Evolutionary conservation across 2,113 vertebrate genomes (phyloP).

Genomic region (Bubo blakistoni): DNA sequence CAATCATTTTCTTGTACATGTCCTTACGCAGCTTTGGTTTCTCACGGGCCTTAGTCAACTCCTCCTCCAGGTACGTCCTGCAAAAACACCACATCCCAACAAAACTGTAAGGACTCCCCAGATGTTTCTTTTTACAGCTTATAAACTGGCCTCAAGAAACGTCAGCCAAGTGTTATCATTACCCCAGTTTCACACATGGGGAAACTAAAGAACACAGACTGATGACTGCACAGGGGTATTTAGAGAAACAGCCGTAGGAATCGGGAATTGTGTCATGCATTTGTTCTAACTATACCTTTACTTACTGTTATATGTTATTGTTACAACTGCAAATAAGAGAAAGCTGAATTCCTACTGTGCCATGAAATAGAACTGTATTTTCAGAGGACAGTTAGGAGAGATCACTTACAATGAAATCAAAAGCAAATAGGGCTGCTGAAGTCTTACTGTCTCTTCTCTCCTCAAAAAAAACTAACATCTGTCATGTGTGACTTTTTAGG

Average conservation of each 20-base stretch:
- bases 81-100: constrained; percentile 1
- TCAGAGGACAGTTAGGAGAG: not conserved
- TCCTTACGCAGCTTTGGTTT: constrained; percentile 91
- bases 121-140: not conserved
- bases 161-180: not conserved
- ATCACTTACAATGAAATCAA: not conserved
- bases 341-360: not conserved
- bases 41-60: constrained; percentile 89
- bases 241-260: not conserved
- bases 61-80: constrained; percentile 96
- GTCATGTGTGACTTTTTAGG: not conserved
- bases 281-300: not conserved
- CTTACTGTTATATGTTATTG: not conserved
- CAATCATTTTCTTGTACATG: constrained; percentile 97
- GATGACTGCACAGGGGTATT: not conserved
- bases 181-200: not conserved
- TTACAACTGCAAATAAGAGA: not conserved
- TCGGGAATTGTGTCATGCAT: not conserved
- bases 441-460: not conserved
- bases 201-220: not conserved
- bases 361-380: not conserved
- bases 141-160: not conserved
- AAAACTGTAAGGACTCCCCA: not conserved
- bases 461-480: not conserved
- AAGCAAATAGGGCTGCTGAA: not conserved